A percentile compares a stretch with the other conserved stretches of the same genome.
Conservation (phyloP, 2,113 vertebrate species). For the Corythornis vintsioides region DNA sequence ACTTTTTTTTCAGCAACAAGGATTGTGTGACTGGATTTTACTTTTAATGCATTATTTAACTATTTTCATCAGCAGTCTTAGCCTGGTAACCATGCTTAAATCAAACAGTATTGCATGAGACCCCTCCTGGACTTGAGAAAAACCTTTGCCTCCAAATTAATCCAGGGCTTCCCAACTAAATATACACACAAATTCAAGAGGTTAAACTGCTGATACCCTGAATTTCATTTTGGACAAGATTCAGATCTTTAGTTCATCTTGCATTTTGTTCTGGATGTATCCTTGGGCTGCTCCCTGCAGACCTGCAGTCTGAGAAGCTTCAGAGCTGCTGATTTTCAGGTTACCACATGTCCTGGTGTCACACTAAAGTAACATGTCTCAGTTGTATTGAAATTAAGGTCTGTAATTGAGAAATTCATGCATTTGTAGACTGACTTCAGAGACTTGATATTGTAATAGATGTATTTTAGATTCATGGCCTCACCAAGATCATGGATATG, state of each 20-base stretch:
- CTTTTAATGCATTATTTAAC: not conserved
- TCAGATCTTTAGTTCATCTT: not conserved
- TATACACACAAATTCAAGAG: not conserved
- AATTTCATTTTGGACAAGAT: not conserved
- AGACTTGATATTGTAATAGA: not conserved
- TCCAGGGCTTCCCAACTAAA: not conserved
- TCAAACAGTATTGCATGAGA: not conserved
- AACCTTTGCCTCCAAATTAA: not conserved
- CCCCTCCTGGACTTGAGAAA: not conserved
- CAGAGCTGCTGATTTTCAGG: not conserved
- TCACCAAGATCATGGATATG: not conserved
- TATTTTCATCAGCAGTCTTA: not conserved
- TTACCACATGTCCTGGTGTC: not conserved
- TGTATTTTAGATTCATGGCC: not conserved
- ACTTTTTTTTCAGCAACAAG: not conserved
- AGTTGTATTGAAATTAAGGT: slow-evolving; percentile 18
- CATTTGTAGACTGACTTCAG: not conserved
- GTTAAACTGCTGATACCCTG: not conserved
- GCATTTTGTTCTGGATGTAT: not conserved
- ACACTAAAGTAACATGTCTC: not conserved
- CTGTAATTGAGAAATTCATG: not conserved
- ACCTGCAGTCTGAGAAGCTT: not conserved
- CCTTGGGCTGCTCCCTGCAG: not conserved
- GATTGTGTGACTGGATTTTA: not conserved
- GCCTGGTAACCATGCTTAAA: not conserved